Evolutionary conservation across 1,140 invertebrate genomes (phyloP).

Genomic region (Formica selysi): DNA sequence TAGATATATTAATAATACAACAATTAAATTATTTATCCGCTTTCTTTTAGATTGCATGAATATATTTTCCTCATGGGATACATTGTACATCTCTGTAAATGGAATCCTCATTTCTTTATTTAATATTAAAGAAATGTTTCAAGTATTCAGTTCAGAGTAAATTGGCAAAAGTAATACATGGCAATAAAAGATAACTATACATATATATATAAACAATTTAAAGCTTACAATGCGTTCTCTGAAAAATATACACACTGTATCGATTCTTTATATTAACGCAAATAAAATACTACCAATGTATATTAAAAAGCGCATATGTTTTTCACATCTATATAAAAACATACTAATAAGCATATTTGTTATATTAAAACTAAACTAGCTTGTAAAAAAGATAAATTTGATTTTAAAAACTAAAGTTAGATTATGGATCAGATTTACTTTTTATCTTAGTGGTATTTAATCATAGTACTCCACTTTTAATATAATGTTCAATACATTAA

Average conservation of each 20-base stretch:
- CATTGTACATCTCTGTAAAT: background rate
- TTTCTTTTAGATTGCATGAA: background rate
- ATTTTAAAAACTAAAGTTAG: background rate
- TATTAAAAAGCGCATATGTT: constrained; percentile 3
- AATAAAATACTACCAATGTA: constrained; percentile 11
- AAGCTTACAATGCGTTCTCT: constrained; percentile 63
- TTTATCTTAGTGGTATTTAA: background rate
- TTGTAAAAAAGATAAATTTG: background rate
- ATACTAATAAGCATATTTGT: background rate
- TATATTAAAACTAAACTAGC: background rate
- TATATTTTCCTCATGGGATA: background rate
- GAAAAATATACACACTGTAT: constrained; percentile 61
- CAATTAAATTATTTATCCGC: background rate
- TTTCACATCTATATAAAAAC: constrained; percentile 1
- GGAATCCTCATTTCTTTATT: background rate
- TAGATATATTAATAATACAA: background rate
- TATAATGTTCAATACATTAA: background rate
- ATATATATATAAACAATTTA: background rate
- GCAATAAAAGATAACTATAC: background rate
- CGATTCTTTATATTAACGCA: constrained; percentile 18
- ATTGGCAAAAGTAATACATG: background rate
- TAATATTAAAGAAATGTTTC: constrained; percentile 6
- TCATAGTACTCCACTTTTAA: background rate
- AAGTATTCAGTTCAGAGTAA: background rate
- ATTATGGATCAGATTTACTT: background rate